phyloP scores from a whole-genome alignment of 2,888 invertebrate species.

The Calliphora vomitoria region DNA sequence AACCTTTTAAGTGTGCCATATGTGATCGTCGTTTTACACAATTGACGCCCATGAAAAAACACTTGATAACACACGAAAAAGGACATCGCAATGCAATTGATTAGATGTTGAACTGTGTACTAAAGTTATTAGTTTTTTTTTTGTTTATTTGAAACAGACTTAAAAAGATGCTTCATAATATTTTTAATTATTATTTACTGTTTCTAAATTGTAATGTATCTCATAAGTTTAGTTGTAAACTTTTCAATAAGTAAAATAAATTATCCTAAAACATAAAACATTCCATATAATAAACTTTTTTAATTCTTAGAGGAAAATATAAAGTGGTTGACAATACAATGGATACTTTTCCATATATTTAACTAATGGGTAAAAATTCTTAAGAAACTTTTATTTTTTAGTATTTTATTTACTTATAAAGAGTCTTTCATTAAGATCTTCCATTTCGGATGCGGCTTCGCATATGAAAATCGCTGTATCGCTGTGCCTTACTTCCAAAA shows the following conservation, averaged over 20 bases:
- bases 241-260: not conserved
- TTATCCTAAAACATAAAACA: not conserved
- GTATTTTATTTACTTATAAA: no score
- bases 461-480: no score
- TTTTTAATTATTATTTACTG: not conserved
- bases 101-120: not conserved
- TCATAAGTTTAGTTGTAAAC: not conserved
- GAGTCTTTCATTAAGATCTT: no score
- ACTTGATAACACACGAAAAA: constrained; percentile 68
- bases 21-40: constrained; percentile 73
- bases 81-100: constrained; percentile 64
- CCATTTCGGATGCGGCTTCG: no score
- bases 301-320: no score
- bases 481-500: no score
- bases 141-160: not conserved
- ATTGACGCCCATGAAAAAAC: constrained; percentile 73
- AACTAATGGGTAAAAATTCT: no score
- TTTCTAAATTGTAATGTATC: not conserved
- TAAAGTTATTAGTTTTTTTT: not conserved
- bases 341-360: no score
- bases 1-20: constrained; percentile 68
- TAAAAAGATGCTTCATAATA: not conserved
- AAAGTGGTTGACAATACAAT: no score
- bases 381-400: no score
- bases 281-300: no score